Evolutionary conservation across 2,888 invertebrate species (phyloP).

Genomic region (Sesia apiformis): DNA sequence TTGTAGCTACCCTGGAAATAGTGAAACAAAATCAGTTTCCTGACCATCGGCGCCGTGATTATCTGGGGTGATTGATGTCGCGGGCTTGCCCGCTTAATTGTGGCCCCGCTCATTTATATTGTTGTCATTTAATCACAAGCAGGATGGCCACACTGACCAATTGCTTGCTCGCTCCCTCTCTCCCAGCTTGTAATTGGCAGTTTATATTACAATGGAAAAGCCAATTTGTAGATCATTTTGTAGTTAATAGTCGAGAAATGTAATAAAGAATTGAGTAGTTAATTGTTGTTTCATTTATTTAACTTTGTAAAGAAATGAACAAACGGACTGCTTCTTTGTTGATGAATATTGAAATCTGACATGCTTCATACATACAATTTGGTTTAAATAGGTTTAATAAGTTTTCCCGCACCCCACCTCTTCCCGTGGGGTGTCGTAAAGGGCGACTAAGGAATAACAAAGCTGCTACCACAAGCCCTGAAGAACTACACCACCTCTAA

Average conservation of each 20-base stretch:
- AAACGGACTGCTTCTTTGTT: too few relatives aligned
- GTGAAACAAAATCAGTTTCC: slow-evolving; percentile 34
- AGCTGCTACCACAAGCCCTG: too few relatives aligned
- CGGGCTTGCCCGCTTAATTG: slow-evolving; percentile 41
- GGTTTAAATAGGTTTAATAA: too few relatives aligned
- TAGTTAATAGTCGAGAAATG: background rate
- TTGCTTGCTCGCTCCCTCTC: slow-evolving; percentile 7
- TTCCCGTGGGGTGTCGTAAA: too few relatives aligned
- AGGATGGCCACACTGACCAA: slow-evolving; percentile 5
- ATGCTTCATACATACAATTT: too few relatives aligned
- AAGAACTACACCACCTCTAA: too few relatives aligned
- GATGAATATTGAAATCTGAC: too few relatives aligned
- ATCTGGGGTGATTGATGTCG: slow-evolving; percentile 42
- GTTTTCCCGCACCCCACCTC: too few relatives aligned
- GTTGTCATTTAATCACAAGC: slow-evolving; percentile 47
- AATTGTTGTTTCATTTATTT: too few relatives aligned
- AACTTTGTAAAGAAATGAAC: too few relatives aligned
- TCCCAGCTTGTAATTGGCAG: background rate
- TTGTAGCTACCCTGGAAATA: slow-evolving; percentile 20
- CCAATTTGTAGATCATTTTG: background rate
- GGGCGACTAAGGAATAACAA: too few relatives aligned
- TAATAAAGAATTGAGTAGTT: background rate
- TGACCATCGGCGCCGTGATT: slow-evolving; percentile 12
- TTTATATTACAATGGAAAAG: background rate
- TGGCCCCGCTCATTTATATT: slow-evolving; percentile 52